A percentile compares a stretch with the other conserved stretches of the same genome.
Evolutionary conservation across 2,888 invertebrate genomes (phyloP).

Genomic region (Colostygia pectinataria): DNA sequence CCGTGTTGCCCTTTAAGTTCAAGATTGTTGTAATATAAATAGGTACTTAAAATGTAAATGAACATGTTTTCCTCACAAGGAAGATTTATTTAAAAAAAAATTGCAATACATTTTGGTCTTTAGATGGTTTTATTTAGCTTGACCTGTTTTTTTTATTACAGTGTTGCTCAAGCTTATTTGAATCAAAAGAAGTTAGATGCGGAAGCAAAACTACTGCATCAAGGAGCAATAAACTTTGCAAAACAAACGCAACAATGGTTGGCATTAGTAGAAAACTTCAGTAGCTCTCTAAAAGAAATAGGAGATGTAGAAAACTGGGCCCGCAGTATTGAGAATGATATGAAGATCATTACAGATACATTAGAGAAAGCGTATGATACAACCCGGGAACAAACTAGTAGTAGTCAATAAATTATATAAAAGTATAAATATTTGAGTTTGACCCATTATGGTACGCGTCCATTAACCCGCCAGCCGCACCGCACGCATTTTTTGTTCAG

Average conservation of each 20-base stretch:
- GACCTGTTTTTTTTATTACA: too few species aligned
- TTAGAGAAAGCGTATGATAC: slow-evolving; percentile 96
- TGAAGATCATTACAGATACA: slow-evolving; percentile 95
- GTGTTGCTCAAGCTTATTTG: slow-evolving; percentile 98
- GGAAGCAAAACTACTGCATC: slow-evolving; percentile 97
- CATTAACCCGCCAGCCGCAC: too few species aligned
- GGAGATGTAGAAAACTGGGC: slow-evolving; percentile 99
- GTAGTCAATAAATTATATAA: slow-evolving; percentile 39
- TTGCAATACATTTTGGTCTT: too few species aligned
- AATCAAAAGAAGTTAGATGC: slow-evolving; percentile 99
- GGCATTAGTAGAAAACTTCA: slow-evolving; percentile 94
- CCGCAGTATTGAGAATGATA: slow-evolving; percentile 97
- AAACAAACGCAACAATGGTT: slow-evolving; percentile 99
- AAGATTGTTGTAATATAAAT: too few species aligned
- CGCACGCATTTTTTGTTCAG: too few species aligned
- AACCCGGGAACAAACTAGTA: slow-evolving; percentile 68
- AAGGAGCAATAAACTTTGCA: slow-evolving; percentile 96
- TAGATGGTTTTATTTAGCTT: too few species aligned
- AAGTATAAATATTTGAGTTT: neutral
- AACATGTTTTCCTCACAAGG: too few species aligned
- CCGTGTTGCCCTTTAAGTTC: too few species aligned
- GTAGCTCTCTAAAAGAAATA: slow-evolving; percentile 95
- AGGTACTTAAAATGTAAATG: too few species aligned
- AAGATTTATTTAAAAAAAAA: too few species aligned
- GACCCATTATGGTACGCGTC: too few species aligned